Conservation (phyloP, 2,888 invertebrate genomes). For the Hesperia comma region DNA sequence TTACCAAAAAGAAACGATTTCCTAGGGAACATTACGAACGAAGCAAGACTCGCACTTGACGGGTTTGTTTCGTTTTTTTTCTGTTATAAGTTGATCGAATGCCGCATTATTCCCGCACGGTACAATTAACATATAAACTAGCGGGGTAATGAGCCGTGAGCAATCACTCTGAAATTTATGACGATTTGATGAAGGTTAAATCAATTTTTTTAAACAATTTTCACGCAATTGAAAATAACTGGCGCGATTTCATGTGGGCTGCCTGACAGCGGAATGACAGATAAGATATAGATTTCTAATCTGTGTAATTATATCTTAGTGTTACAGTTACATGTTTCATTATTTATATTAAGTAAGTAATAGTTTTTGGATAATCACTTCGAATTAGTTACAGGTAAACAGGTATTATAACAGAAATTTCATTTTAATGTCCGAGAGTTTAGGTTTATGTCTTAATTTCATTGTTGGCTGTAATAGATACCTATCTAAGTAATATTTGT, state of each 20-base stretch:
- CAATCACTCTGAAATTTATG: slow-evolving; percentile 53
- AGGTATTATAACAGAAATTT: no score
- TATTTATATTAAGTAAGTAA: no score
- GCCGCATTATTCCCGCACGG: slow-evolving; percentile 19
- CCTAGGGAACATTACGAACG: background rate
- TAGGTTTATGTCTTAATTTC: no score
- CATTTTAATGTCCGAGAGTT: no score
- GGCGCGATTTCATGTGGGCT: background rate
- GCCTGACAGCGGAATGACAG: slow-evolving; percentile 12
- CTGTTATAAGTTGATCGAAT: slow-evolving; percentile 29
- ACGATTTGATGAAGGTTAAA: slow-evolving; percentile 52
- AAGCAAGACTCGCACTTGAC: slow-evolving; percentile 28
- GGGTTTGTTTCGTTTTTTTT: slow-evolving; percentile 32
- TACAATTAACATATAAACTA: slow-evolving; percentile 47
- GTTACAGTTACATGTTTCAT: background rate
- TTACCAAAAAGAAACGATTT: no score
- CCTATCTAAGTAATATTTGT: no score
- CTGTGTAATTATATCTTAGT: slow-evolving; percentile 9
- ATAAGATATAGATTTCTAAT: slow-evolving; percentile 19
- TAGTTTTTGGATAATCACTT: no score
- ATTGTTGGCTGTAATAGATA: no score
- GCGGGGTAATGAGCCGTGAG: slow-evolving; percentile 47
- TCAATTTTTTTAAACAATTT: slow-evolving; percentile 28
- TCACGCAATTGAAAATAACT: slow-evolving; percentile 21
- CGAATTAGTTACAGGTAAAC: no score